Percentiles rank a stretch among this genome's conserved stretches.
These are phyloP conservation scores for Seriola rivoliana DNA, from an alignment of 2,113 vertebrate species.

Conservation along the genomic window DNA sequence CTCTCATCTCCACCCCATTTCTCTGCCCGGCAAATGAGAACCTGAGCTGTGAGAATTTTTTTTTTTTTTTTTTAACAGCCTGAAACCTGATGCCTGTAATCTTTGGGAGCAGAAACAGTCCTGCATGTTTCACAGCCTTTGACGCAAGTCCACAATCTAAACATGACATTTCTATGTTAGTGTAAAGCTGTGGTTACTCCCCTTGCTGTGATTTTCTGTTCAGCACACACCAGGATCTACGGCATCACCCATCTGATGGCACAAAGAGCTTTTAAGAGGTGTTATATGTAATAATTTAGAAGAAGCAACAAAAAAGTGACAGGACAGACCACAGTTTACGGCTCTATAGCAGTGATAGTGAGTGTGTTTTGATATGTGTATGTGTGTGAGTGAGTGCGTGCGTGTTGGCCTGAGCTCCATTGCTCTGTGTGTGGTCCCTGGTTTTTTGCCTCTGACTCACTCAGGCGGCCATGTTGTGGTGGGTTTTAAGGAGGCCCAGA, in stretches of 20 bases:
- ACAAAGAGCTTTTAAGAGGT: neutral
- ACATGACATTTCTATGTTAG: slow-evolving; percentile 64
- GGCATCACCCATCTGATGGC: neutral
- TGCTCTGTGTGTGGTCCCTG: slow-evolving; percentile 83
- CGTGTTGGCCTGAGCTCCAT: slow-evolving; percentile 35
- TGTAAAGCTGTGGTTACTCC: slow-evolving; percentile 39
- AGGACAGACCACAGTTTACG: slow-evolving; percentile 5
- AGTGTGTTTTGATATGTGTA: slow-evolving; percentile 11
- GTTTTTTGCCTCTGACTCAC: slow-evolving; percentile 74
- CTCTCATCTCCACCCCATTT: slow-evolving; percentile 43
- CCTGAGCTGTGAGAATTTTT: slow-evolving; percentile 12
- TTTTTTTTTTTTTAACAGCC: slow-evolving; percentile 16
- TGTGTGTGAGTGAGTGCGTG: slow-evolving; percentile 38
- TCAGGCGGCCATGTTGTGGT: slow-evolving; percentile 76
- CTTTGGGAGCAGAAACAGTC: slow-evolving; percentile 47
- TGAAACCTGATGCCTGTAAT: slow-evolving; percentile 66
- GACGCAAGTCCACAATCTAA: slow-evolving; percentile 61
- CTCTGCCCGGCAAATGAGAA: slow-evolving; percentile 47
- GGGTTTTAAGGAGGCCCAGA: slow-evolving; percentile 78
- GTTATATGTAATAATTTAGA: slow-evolving; percentile 19
- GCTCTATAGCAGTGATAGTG: slow-evolving; percentile 2
- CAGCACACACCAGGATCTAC: neutral
- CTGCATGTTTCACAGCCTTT: slow-evolving; percentile 42
- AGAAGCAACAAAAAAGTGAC: slow-evolving; percentile 21
- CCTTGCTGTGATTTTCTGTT: neutral